A percentile compares a stretch with the other conserved stretches of the same genome.
phyloP scores from a whole-genome alignment of 2,797 vertebrate species.

The Xenentodon cancila region DNA sequence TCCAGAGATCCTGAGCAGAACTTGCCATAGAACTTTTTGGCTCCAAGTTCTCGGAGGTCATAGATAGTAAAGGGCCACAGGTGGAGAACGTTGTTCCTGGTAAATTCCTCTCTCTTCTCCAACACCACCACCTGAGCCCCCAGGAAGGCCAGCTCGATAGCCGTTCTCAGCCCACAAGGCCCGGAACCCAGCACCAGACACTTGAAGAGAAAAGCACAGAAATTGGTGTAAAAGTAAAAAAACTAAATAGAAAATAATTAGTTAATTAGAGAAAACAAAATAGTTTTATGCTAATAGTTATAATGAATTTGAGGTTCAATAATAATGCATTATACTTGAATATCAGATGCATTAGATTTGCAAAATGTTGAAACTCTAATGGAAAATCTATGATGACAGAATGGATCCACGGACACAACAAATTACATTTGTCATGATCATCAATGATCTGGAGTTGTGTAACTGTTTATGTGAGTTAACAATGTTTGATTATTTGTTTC shows the following conservation, averaged over 20 bases:
- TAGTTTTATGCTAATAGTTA: background rate
- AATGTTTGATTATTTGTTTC: background rate
- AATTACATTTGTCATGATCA: too few relatives aligned
- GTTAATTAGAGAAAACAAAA: background rate
- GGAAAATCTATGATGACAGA: background rate
- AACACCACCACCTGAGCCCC: conserved; percentile 90
- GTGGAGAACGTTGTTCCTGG: conserved; percentile 95
- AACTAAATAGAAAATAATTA: background rate
- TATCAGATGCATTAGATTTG: background rate
- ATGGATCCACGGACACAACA: background rate
- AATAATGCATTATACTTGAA: background rate
- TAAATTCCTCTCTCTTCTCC: conserved; percentile 90
- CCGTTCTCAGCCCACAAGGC: conserved; percentile 89
- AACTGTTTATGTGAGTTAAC: too few relatives aligned
- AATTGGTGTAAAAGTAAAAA: too few relatives aligned
- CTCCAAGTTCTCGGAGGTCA: conserved; percentile 88
- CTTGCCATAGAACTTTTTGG: conserved; percentile 94
- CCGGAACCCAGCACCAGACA: conserved; percentile 93
- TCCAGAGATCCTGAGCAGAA: conserved; percentile 92
- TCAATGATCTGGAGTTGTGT: too few relatives aligned
- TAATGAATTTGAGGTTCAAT: too few relatives aligned
- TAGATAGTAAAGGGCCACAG: conserved; percentile 96
- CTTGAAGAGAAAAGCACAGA: conserved; percentile 61
- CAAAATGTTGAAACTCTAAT: background rate
- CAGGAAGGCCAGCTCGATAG: conserved; percentile 91